phyloP scores from a whole-genome alignment of 2,113 vertebrate genomes.

The Hemibagrus wyckioides region DNA sequence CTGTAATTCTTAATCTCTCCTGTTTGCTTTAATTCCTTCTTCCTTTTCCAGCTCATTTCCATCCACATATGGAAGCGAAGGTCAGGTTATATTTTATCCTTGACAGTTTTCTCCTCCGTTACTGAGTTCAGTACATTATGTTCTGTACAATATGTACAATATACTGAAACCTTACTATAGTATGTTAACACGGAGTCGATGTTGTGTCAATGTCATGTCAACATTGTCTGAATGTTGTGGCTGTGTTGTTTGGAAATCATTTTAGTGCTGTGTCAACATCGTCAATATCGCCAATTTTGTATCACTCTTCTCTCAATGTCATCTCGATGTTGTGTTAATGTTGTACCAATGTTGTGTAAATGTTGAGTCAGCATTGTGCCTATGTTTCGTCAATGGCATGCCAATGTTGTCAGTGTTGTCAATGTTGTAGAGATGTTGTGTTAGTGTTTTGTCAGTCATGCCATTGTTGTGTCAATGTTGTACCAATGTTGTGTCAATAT shows the following conservation, averaged over 20 bases:
- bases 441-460: background rate
- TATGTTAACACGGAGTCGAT: background rate
- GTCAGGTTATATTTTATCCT: slow-evolving; percentile 14
- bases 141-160: background rate
- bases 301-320: too few relatives aligned
- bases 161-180: background rate
- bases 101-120: background rate
- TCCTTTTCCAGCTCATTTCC: background rate
- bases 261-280: background rate
- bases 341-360: background rate
- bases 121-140: background rate
- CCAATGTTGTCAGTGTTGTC: background rate
- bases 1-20: slow-evolving; percentile 16
- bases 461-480: too few relatives aligned
- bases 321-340: background rate
- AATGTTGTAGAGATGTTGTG: background rate
- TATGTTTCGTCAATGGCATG: background rate
- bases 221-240: background rate
- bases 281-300: too few relatives aligned
- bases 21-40: slow-evolving; percentile 1
- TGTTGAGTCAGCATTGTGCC: background rate
- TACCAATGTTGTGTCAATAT: background rate
- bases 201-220: background rate
- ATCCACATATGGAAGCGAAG: slow-evolving; percentile 14
- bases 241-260: background rate